These are phyloP conservation scores for Euzetes globulus DNA, from an alignment of 2,888 invertebrate genomes.

Conservation along the genomic window DNA sequence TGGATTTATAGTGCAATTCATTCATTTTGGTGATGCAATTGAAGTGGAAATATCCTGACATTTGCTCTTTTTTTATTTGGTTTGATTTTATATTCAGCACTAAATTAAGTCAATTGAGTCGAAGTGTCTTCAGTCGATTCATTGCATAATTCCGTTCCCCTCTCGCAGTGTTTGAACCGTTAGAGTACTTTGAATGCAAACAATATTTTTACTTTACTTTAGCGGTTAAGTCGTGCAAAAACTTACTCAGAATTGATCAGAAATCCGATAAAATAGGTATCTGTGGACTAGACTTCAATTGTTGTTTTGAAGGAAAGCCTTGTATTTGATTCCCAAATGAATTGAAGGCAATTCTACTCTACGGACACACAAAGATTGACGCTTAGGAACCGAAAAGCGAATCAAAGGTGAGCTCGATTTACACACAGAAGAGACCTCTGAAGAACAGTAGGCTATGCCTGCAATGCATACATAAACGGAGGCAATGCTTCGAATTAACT, in stretches of 20 bases:
- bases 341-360: constrained; percentile 16
- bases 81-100: constrained; percentile 23
- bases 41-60: constrained; percentile 9
- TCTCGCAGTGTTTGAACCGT: not conserved
- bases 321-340: constrained; percentile 13
- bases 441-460: not conserved
- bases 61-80: constrained; percentile 8
- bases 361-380: constrained; percentile 9
- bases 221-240: constrained; percentile 7
- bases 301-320: constrained; percentile 20
- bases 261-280: constrained; percentile 17
- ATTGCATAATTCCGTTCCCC: constrained; percentile 12
- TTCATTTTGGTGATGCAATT: not conserved
- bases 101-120: constrained; percentile 12
- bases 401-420: not conserved
- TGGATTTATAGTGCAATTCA: not conserved
- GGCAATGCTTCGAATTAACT: constrained; percentile 11
- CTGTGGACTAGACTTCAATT: not conserved
- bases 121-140: not conserved
- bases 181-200: constrained; percentile 14
- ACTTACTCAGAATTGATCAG: constrained; percentile 11
- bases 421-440: not conserved
- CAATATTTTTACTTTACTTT: constrained; percentile 6
- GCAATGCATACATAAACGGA: constrained; percentile 20
- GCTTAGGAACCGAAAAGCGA: not conserved